These are phyloP conservation scores for Vipera latastei DNA, from an alignment of 2,797 vertebrate genomes.

Conservation along the genomic window DNA sequence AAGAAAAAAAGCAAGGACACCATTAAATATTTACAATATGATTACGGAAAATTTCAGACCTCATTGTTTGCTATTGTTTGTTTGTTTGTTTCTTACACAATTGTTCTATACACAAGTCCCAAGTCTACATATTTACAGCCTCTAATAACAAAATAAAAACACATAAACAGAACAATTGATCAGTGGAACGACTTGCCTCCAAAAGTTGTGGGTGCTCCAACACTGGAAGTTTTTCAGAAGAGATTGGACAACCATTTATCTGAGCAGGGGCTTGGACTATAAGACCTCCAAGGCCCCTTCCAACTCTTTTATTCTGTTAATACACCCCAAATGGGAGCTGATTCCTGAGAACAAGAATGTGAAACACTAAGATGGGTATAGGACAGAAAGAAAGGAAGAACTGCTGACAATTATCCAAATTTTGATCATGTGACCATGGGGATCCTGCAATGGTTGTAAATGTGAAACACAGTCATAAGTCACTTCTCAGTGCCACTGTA, in stretches of 20 bases:
- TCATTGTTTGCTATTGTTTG: not conserved
- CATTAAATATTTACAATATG: not conserved
- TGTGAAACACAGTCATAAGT: not conserved
- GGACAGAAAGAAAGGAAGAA: not conserved
- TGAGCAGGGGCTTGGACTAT: not conserved
- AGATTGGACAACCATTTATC: not conserved
- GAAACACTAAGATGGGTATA: not conserved
- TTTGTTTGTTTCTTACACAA: not conserved
- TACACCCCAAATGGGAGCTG: not conserved
- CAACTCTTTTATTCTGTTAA: not conserved
- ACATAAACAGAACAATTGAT: not conserved
- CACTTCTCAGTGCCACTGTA: not conserved
- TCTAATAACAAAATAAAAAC: not conserved
- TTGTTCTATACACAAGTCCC: not conserved
- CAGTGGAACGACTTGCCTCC: not conserved
- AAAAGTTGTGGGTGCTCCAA: not conserved
- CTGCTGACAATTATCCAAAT: not conserved
- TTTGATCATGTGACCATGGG: not conserved
- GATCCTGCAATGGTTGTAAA: not conserved
- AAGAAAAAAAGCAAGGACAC: not conserved
- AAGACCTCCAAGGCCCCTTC: not conserved
- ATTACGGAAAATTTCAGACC: fast-evolving
- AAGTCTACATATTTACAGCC: not conserved
- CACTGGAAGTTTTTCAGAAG: not conserved
- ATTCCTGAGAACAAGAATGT: not conserved